Evolutionary conservation across 2,113 vertebrate genomes (phyloP).

Genomic region (Peromyscus maniculatus): DNA sequence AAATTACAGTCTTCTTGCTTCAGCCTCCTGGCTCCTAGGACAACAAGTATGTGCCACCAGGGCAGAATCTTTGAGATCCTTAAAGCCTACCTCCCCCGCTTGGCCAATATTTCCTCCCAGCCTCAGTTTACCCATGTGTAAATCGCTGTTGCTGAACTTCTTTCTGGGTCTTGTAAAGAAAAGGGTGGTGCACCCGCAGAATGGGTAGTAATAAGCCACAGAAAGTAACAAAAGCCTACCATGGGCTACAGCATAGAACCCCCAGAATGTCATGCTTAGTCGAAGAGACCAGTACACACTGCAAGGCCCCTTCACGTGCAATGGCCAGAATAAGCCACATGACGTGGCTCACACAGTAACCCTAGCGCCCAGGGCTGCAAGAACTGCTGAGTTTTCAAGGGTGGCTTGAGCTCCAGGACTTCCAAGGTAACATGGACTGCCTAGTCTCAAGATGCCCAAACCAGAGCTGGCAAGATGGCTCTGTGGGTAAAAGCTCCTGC

Average conservation of each 20-base stretch:
- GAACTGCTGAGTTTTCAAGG: not conserved
- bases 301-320: not conserved
- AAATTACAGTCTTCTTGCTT: not conserved
- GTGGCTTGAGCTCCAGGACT: not conserved
- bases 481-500: not conserved
- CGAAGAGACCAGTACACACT: too few species aligned
- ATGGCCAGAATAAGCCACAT: not conserved
- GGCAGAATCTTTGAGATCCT: not conserved
- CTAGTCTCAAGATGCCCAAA: too few species aligned
- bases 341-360: not conserved
- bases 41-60: not conserved
- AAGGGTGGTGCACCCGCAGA: not conserved
- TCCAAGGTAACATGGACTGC: not conserved
- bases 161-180: not conserved
- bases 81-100: too few species aligned
- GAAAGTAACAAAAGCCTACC: not conserved
- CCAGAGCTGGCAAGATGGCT: not conserved
- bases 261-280: not conserved
- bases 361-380: not conserved
- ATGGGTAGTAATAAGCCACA: not conserved
- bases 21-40: not conserved
- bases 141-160: not conserved
- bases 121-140: not conserved
- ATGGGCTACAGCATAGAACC: not conserved
- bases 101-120: not conserved